phyloP scores from a whole-genome alignment of 2,113 vertebrate species.

The Paramormyrops kingsleyae region DNA sequence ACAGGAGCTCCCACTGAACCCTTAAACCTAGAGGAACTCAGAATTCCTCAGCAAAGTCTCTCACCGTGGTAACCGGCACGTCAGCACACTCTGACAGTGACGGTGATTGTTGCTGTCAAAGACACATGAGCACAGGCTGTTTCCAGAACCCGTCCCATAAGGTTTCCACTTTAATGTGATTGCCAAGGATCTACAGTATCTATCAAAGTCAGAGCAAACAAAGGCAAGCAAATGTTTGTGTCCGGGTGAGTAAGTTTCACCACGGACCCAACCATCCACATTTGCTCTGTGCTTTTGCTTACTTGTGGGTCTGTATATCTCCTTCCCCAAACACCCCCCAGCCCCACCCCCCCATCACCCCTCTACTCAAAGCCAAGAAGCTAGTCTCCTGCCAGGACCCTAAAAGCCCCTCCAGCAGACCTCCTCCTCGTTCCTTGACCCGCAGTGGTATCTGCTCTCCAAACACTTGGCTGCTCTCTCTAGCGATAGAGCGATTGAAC shows the following conservation, averaged over 20 bases:
- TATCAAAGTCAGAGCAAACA: constrained; percentile 4
- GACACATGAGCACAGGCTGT: neutral
- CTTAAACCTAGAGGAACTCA: neutral
- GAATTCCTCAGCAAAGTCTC: neutral
- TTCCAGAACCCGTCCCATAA: neutral
- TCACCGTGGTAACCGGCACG: neutral
- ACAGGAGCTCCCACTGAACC: neutral
- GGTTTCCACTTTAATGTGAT: constrained; percentile 3
- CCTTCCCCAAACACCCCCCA: neutral
- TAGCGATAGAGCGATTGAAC: neutral
- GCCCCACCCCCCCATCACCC: neutral
- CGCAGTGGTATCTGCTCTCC: neutral
- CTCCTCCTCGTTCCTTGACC: neutral
- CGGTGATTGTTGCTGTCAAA: neutral
- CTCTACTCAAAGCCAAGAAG: neutral
- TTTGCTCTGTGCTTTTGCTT: neutral
- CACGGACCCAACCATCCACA: neutral
- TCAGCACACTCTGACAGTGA: neutral
- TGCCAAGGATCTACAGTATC: neutral
- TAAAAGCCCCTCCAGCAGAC: neutral
- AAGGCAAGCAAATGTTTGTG: neutral
- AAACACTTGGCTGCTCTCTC: neutral
- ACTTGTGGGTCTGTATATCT: neutral
- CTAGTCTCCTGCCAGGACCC: neutral
- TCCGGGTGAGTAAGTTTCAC: neutral